phyloP scores from a whole-genome alignment of 37 sponge, comb jelly and placozoan species.

The Halichondria panicea region DNA sequence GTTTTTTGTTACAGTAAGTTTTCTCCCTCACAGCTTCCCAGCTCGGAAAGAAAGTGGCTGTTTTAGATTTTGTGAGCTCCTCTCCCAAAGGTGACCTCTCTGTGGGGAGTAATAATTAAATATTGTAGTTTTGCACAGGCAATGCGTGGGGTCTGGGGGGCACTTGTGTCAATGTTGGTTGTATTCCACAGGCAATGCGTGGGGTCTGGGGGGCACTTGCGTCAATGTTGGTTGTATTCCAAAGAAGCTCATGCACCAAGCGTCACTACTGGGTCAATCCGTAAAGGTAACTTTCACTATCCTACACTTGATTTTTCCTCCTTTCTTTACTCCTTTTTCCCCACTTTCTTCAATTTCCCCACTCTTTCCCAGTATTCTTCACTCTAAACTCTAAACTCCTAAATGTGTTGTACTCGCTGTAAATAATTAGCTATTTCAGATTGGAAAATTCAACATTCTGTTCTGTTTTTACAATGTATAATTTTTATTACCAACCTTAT shows the following conservation, averaged over 20 bases:
- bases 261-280: slow-evolving; percentile 73
- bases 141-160: neutral
- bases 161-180: neutral
- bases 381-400: neutral
- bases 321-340: no score
- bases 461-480: no score
- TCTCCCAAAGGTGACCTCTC: slow-evolving; percentile 55
- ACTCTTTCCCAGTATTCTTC: neutral
- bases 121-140: neutral
- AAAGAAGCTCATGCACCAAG: slow-evolving; percentile 95
- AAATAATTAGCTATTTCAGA: no score
- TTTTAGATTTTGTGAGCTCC: slow-evolving; percentile 84
- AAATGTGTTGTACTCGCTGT: no score
- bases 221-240: slow-evolving; percentile 97
- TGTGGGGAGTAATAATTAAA: neutral
- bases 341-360: neutral
- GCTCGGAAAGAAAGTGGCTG: slow-evolving; percentile 71
- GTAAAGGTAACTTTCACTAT: slow-evolving; percentile 54
- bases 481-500: no score
- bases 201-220: slow-evolving; percentile 97
- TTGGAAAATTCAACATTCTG: no score
- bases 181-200: slow-evolving; percentile 42
- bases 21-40: slow-evolving; percentile 40
- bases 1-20: neutral
- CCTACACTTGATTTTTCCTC: no score